Evolutionary conservation across 2,797 vertebrate species (phyloP), one percentile per base, ranked within the genome.

Genomic region (Melopsittacus undulatus): DNA sequence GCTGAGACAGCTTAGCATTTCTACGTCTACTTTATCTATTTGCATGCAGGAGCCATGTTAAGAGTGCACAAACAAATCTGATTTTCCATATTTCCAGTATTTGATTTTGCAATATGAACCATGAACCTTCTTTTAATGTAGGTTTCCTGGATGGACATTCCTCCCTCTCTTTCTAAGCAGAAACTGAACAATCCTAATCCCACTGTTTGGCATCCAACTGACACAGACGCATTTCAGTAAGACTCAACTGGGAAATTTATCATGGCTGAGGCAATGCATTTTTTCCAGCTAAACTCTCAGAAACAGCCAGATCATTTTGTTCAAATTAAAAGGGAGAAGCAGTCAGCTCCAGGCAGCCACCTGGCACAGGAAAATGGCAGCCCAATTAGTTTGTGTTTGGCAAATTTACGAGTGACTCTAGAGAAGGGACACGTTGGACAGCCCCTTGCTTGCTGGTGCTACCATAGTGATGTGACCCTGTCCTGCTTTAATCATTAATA

Each of bases 61-160:
- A 61, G 52, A 66, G 20, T 2, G 14, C 34, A 13, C 36, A 11
- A 80, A 30, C 12, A 62, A 59, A 81, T 36, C 64, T 24, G n/a
- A 78, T 72, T 84, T 88, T 83, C 83, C 21, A 1, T 36, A 42
- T 77, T 77, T 13, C 54, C 24, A 27, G 22, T 7, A 8, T 42
- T 27, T 34, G 75, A 81, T 96, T 94, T 87, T 22, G 12, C 89
- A 94, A 96, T 16, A 9, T 1, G 38, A 75, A 54, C 52, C 32
- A 43, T 0, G 30, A 59, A 11, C 23, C 57, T 69, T 63, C 70
- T 49, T 78, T 17, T 8, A 68, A 62, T 0, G 1, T 4, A 61
- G 57, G 32, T 45, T 90, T 94, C 77, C 74, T 82, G 95, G 96
- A 84, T 30, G 74, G 78, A 64, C 8, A 3, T 82, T 94, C 59